These are phyloP conservation scores for Pristionchus maxplancki DNA, from an alignment of 2,888 invertebrate genomes.

Conservation along the genomic window DNA sequence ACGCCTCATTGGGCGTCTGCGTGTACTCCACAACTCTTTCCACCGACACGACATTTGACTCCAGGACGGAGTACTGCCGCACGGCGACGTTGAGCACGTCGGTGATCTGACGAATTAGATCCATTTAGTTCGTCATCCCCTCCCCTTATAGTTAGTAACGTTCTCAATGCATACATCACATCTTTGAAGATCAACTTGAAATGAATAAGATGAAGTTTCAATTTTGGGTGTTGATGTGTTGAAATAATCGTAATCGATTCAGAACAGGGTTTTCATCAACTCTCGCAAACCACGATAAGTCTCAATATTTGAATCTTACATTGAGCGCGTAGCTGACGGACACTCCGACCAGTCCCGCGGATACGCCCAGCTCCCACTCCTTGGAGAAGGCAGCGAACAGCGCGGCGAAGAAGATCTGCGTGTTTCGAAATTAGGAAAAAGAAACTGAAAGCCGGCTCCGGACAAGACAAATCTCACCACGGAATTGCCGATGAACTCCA, in stretches of 20 bases:
- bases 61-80: slow-evolving; percentile 84
- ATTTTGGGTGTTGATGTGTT: too few species aligned
- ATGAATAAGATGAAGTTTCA: too few species aligned
- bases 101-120: slow-evolving; percentile 64
- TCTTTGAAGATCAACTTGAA: too few species aligned
- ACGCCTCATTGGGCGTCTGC: slow-evolving; percentile 80
- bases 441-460: background rate
- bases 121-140: background rate
- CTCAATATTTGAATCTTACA: slow-evolving; percentile 76
- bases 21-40: slow-evolving; percentile 97
- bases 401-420: slow-evolving; percentile 88
- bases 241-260: background rate
- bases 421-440: slow-evolving; percentile 77
- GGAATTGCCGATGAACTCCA: slow-evolving; percentile 96
- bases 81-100: slow-evolving; percentile 73
- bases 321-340: slow-evolving; percentile 81
- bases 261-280: too few species aligned
- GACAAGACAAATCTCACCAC: slow-evolving; percentile 87
- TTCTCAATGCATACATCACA: too few species aligned
- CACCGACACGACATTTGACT: slow-evolving; percentile 84
- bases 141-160: background rate
- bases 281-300: too few species aligned
- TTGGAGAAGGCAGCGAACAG: slow-evolving; percentile 87
- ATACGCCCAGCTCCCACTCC: slow-evolving; percentile 77
- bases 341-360: slow-evolving; percentile 81